Evolutionary conservation across 92 coral and sea anemone species (phyloP).

Genomic region (Diadumene lineata): DNA sequence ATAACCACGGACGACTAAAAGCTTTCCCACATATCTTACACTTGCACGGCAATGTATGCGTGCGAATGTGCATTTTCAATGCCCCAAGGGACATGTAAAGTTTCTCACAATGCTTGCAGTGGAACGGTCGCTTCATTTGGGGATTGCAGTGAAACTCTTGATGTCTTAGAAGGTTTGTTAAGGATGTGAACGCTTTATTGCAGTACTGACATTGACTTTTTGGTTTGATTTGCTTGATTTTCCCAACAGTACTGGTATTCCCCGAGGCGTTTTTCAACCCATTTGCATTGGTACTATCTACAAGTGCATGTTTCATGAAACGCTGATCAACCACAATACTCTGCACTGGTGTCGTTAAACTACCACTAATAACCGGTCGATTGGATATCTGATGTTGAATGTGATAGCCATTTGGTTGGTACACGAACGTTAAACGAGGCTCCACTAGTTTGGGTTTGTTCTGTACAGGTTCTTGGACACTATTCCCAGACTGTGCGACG

Average conservation of each 20-base stretch:
- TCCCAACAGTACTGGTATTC: constrained; percentile 17
- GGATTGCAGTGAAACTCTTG: constrained; percentile 64
- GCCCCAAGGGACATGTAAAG: constrained; percentile 84
- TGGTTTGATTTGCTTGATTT: constrained; percentile 13
- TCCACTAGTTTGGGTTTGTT: constrained; percentile 10
- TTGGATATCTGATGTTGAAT: constrained; percentile 7
- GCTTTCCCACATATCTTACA: constrained; percentile 91
- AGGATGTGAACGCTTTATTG: constrained; percentile 44
- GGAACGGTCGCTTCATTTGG: constrained; percentile 69
- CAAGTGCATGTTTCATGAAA: constrained; percentile 24
- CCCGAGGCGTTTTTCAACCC: constrained; percentile 21
- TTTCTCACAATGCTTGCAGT: constrained; percentile 90
- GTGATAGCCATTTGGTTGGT: constrained; percentile 2
- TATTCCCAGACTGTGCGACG: constrained; percentile 25
- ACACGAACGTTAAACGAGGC: constrained; percentile 9
- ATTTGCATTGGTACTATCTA: constrained; percentile 27
- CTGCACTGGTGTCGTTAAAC: not conserved
- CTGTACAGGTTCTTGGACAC: constrained; percentile 22
- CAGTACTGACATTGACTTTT: constrained; percentile 65
- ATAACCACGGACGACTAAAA: constrained; percentile 89
- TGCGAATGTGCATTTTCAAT: constrained; percentile 93
- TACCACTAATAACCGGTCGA: constrained; percentile 6
- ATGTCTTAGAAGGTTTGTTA: constrained; percentile 60
- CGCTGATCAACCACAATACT: constrained; percentile 11
- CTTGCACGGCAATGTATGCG: constrained; percentile 88